Percentiles rank a stretch among this genome's conserved stretches.
These are phyloP conservation scores for Syrmaticus mikado DNA, from an alignment of 2,113 vertebrate genomes.

Conservation along the genomic window DNA sequence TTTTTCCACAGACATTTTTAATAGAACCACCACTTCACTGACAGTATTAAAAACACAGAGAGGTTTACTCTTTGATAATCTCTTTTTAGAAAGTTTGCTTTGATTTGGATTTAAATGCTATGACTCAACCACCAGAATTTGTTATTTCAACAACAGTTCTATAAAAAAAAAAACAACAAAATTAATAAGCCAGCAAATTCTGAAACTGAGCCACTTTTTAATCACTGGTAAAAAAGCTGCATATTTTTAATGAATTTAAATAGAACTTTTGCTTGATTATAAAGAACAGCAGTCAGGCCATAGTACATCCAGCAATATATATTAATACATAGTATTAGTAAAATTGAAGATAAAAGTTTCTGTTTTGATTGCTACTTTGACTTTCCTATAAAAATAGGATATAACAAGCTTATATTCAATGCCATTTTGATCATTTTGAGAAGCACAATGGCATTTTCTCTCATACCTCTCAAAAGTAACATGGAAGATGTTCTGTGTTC, in stretches of 20 bases:
- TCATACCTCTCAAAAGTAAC: neutral
- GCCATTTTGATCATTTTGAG: conserved; percentile 3
- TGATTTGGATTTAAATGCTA: neutral
- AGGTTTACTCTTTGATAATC: neutral
- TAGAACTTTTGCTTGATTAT: neutral
- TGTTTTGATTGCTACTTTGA: conserved; percentile 29
- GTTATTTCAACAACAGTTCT: neutral
- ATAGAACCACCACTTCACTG: neutral
- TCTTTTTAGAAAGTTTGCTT: neutral
- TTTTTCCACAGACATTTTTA: neutral
- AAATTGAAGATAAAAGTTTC: conserved; percentile 50
- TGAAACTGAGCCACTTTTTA: neutral
- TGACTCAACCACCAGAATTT: neutral
- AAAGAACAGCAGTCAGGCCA: neutral
- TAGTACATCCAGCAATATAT: neutral
- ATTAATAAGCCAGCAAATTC: neutral
- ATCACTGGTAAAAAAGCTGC: neutral
- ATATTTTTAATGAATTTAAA: neutral
- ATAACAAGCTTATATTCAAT: conserved; percentile 2
- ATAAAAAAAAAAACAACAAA: neutral
- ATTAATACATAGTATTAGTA: conserved; percentile 49
- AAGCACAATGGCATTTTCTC: conserved; percentile 32
- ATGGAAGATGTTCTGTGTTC: neutral
- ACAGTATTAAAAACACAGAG: neutral
- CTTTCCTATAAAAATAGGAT: conserved; percentile 47